Conservation (phyloP, 2,113 vertebrate species). For the Onychostoma macrolepis region DNA sequence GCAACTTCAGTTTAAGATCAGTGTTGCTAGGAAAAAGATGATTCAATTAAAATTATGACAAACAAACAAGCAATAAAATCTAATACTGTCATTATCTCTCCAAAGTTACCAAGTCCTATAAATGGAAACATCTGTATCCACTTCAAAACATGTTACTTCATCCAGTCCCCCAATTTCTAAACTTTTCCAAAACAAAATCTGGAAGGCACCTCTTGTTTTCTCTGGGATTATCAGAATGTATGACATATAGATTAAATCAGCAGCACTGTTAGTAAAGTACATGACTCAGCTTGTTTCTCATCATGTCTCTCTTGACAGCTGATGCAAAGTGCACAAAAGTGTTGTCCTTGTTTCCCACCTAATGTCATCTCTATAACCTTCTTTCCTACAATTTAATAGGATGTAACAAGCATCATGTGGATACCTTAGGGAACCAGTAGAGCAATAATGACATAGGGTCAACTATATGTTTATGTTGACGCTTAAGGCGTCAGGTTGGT, state of each 20-base stretch:
- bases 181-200: neutral
- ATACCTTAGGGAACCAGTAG: neutral
- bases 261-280: slow-evolving; percentile 34
- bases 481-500: neutral
- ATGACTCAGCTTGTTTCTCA: slow-evolving; percentile 61
- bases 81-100: neutral
- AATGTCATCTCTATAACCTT: neutral
- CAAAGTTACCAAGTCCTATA: neutral
- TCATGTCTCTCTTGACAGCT: slow-evolving; percentile 60
- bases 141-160: neutral
- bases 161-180: neutral
- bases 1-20: slow-evolving; percentile 33
- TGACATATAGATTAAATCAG: slow-evolving; percentile 21
- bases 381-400: neutral
- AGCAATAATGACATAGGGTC: neutral
- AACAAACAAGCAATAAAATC: neutral
- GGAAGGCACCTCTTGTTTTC: neutral
- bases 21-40: slow-evolving; percentile 27
- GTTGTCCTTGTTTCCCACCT: neutral
- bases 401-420: neutral
- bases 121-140: neutral
- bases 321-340: slow-evolving; percentile 28
- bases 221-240: neutral
- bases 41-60: slow-evolving; percentile 2
- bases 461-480: neutral